Percentiles rank a stretch among this genome's conserved stretches.
These are phyloP conservation scores for Camponotus vicinus DNA, from an alignment of 1,140 invertebrate species.

Conservation along the genomic window DNA sequence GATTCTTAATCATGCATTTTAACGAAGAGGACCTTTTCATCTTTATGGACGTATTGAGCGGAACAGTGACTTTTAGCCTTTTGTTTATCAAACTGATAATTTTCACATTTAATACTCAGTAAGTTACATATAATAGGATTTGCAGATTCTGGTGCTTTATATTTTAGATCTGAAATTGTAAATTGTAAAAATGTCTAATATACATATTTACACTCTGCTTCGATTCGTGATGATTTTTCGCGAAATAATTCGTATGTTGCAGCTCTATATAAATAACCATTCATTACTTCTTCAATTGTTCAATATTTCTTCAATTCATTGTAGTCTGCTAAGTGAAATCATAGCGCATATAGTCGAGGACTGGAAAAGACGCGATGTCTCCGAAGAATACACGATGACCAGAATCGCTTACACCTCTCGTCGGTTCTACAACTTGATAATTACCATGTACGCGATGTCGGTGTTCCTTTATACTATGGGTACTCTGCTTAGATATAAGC, in stretches of 20 bases:
- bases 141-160: neutral
- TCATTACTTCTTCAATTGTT: too few species aligned
- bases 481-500: neutral
- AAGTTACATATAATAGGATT: neutral
- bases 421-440: conserved; percentile 32
- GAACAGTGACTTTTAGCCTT: conserved; percentile 14
- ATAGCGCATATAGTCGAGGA: conserved; percentile 50
- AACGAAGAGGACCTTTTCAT: neutral
- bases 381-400: conserved; percentile 8
- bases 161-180: neutral
- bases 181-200: neutral
- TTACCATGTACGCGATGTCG: neutral
- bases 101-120: conserved; percentile 37
- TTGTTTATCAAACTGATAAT: conserved; percentile 54
- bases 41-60: conserved; percentile 51
- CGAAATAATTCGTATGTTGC: neutral
- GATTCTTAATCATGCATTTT: conserved; percentile 43
- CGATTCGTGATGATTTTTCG: neutral
- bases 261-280: too few species aligned
- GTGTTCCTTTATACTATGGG: neutral
- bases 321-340: conserved; percentile 52
- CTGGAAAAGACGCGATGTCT: conserved; percentile 21
- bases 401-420: conserved; percentile 28
- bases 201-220: neutral
- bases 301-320: conserved; percentile 2